Percentiles rank a stretch among this genome's conserved stretches.
Evolutionary conservation across 1,140 invertebrate genomes (phyloP).

Genomic region (Proctacanthus coquilletti): DNA sequence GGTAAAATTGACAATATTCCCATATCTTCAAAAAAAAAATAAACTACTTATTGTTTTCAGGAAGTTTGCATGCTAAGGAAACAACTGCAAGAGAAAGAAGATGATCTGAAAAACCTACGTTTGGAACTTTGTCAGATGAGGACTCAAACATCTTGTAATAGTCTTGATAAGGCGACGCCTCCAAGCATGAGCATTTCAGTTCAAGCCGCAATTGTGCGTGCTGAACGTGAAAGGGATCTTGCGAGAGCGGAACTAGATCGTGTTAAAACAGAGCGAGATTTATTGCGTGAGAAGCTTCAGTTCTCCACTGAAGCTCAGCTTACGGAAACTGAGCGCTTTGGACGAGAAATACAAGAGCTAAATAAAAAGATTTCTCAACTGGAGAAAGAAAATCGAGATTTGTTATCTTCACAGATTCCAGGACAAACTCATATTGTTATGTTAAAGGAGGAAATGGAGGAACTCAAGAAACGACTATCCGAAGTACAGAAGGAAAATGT

Average conservation of each 20-base stretch:
- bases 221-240: constrained; percentile 22
- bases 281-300: constrained; percentile 19
- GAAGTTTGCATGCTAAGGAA: constrained; percentile 20
- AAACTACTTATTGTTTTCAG: constrained; percentile 1
- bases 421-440: constrained; percentile 17
- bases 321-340: constrained; percentile 14
- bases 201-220: constrained; percentile 17
- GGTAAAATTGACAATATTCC: not conserved
- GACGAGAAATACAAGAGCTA: constrained; percentile 15
- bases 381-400: constrained; percentile 19
- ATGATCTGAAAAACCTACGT: constrained; percentile 16
- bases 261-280: constrained; percentile 20
- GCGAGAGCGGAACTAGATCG: constrained; percentile 20
- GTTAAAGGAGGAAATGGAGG: constrained; percentile 18
- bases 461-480: constrained; percentile 11
- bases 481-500: constrained; percentile 13
- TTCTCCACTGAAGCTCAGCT: constrained; percentile 15
- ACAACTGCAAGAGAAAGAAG: constrained; percentile 27
- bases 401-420: constrained; percentile 18
- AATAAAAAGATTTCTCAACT: constrained; percentile 14
- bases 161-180: no score
- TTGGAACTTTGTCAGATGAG: constrained; percentile 12
- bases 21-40: constrained; percentile 1
- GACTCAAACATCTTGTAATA: no score
- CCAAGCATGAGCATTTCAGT: constrained; percentile 8